These are phyloP conservation scores for Hirtodrosophila trivittata DNA, from an alignment of 2,888 invertebrate species.

Conservation along the genomic window DNA sequence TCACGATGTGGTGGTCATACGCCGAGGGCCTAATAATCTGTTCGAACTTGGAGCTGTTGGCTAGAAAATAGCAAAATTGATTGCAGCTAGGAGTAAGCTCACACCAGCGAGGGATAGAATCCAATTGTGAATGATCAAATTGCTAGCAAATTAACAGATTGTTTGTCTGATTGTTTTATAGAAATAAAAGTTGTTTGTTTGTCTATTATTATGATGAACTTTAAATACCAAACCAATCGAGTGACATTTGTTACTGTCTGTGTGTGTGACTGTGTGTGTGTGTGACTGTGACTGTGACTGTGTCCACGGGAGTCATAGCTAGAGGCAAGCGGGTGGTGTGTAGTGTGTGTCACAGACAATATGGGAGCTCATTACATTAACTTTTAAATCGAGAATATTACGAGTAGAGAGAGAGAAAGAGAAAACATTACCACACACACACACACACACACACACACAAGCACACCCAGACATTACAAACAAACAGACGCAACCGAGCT, in stretches of 20 bases:
- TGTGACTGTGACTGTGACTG: not conserved
- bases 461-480: not conserved
- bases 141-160: not conserved
- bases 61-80: too few relatives aligned
- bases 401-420: slow-evolving; percentile 30
- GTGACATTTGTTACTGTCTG: not conserved
- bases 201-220: slow-evolving; percentile 36
- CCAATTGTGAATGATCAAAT: not conserved
- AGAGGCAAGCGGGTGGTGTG: not conserved
- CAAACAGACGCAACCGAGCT: slow-evolving; percentile 4
- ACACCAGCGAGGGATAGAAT: not conserved
- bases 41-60: too few relatives aligned
- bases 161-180: not conserved
- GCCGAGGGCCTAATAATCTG: too few relatives aligned
- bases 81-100: not conserved
- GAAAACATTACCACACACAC: slow-evolving; percentile 47
- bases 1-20: too few relatives aligned
- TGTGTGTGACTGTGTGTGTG: not conserved
- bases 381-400: slow-evolving; percentile 36
- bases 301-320: too few relatives aligned
- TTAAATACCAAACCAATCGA: slow-evolving; percentile 30
- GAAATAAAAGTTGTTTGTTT: slow-evolving; percentile 24
- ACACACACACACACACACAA: slow-evolving; percentile 5
- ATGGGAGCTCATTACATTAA: slow-evolving; percentile 52
- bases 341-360: slow-evolving; percentile 37